Percentiles rank a stretch among this genome's conserved stretches.
These are phyloP conservation scores for Aphaenogaster ashmeadi DNA, from an alignment of 1,140 invertebrate species.

Conservation along the genomic window DNA sequence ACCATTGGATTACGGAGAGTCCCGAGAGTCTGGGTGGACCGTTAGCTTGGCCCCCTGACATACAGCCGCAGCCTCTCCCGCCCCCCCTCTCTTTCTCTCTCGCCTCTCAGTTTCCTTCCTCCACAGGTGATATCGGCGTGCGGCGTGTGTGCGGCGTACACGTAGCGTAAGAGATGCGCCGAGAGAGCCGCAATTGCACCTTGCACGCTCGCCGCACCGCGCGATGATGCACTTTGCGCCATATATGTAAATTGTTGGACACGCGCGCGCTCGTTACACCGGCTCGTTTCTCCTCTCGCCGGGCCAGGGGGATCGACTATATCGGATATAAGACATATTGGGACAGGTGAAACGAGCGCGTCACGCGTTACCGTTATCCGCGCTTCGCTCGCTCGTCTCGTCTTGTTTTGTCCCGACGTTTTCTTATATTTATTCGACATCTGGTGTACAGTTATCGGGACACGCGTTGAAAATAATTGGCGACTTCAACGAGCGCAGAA, in stretches of 20 bases:
- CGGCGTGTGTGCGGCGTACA: neutral
- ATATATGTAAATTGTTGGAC: slow-evolving; percentile 59
- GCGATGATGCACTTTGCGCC: slow-evolving; percentile 56
- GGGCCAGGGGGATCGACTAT: slow-evolving; percentile 49
- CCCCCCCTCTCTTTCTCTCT: neutral
- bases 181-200: slow-evolving; percentile 44
- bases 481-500: neutral
- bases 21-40: slow-evolving; percentile 72
- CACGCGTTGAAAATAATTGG: slow-evolving; percentile 23
- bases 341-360: slow-evolving; percentile 78
- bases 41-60: slow-evolving; percentile 86
- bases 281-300: slow-evolving; percentile 50
- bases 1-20: slow-evolving; percentile 54
- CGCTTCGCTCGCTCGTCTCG: slow-evolving; percentile 54
- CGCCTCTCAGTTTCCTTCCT: slow-evolving; percentile 46
- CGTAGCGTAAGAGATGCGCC: slow-evolving; percentile 10
- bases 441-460: slow-evolving; percentile 39
- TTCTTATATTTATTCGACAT: slow-evolving; percentile 45
- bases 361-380: slow-evolving; percentile 71
- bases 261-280: slow-evolving; percentile 53
- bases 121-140: slow-evolving; percentile 27
- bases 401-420: slow-evolving; percentile 46
- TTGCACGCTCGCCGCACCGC: slow-evolving; percentile 44
- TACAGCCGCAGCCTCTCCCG: slow-evolving; percentile 72
- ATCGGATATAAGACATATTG: slow-evolving; percentile 69